Percentiles rank a stretch among this genome's conserved stretches.
These are phyloP conservation scores for Myripristis murdjan DNA, from an alignment of 2,797 vertebrate genomes.

Conservation along the genomic window DNA sequence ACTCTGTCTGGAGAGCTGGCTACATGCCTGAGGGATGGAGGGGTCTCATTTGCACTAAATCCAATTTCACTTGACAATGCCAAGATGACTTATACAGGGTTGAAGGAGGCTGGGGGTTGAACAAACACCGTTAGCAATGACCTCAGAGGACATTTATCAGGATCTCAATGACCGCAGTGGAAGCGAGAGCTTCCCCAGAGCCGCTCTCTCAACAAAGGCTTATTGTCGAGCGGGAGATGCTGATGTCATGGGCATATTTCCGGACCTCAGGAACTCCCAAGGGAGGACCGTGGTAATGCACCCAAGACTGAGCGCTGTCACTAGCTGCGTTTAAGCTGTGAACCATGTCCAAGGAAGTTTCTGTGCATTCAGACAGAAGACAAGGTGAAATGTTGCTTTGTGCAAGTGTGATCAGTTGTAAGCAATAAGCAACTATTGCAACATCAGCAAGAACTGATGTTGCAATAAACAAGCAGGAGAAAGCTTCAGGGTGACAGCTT, in stretches of 20 bases:
- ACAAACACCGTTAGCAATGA: constrained; percentile 56
- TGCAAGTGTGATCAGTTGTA: constrained; percentile 3
- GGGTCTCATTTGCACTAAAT: constrained; percentile 56
- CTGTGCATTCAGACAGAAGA: neutral
- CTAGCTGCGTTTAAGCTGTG: constrained; percentile 18
- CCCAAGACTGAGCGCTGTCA: constrained; percentile 11
- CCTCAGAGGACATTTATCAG: constrained; percentile 70
- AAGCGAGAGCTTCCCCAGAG: constrained; percentile 56
- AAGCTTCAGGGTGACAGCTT: no score
- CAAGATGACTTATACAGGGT: constrained; percentile 27
- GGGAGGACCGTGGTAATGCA: constrained; percentile 26
- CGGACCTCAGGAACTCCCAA: constrained; percentile 34
- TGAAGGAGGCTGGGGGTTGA: constrained; percentile 39
- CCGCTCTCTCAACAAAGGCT: constrained; percentile 52
- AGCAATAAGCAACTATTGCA: neutral
- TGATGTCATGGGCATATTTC: constrained; percentile 68
- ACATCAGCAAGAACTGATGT: no score
- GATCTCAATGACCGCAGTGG: constrained; percentile 46
- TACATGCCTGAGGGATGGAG: constrained; percentile 16
- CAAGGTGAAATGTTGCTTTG: constrained; percentile 19
- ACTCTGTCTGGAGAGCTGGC: constrained; percentile 37
- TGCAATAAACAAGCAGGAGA: neutral
- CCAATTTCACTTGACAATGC: constrained; percentile 55
- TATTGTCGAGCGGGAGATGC: constrained; percentile 46
- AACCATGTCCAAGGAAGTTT: constrained; percentile 2